Evolutionary conservation across 2,797 vertebrate genomes (phyloP), one percentile per base, ranked within the genome.

Genomic region (Bradypodion pumilum): DNA sequence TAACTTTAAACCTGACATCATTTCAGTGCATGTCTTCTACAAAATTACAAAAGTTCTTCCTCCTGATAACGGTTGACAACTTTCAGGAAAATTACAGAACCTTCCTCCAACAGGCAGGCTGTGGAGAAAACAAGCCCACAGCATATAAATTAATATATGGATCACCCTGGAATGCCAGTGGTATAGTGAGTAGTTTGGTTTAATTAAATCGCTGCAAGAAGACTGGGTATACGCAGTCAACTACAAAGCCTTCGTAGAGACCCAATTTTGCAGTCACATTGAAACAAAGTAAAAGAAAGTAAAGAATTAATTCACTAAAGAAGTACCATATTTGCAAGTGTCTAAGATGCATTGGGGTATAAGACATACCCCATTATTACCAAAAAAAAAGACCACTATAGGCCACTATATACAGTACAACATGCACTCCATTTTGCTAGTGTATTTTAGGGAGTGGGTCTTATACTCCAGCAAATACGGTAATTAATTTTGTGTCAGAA

Each of bases 1-100:
- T 35, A 90, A 49, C 56, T 59, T 44, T 90, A 65, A 87, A 59
- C 72, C 69, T 91, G 44, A 76, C 32, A 42, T 10, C 16, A 60
- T 15, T 76, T 89, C 4, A n/a, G 37, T 44, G 15, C 15, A 5
- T 15, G 7, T 16, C 60, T 69, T 75, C 42, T 52, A 29, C 19
- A n/a, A 9, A 63, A 5, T 59, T 80, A 15, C n/a, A 35, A 56
- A 37, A 32, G 9, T 3, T 21, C 52, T 32, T 56, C 19, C 44
- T 62, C 29, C 44, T 23, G 56, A 25, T 81, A 62, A 44, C 62
- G 21, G 29, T 56, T 15, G 49, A 40, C 13, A 35, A 32, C 27
- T 19, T 59, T 10, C 27, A 62, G 3, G 12, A 59, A 1, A 21
- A 5, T 29, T n/a, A 32, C 35, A 35, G n/a, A 46, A 46, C 6